Evolutionary conservation across 2,888 invertebrate species (phyloP), one percentile per base, ranked within the genome.

Genomic region (Caenorhabditis angaria): DNA sequence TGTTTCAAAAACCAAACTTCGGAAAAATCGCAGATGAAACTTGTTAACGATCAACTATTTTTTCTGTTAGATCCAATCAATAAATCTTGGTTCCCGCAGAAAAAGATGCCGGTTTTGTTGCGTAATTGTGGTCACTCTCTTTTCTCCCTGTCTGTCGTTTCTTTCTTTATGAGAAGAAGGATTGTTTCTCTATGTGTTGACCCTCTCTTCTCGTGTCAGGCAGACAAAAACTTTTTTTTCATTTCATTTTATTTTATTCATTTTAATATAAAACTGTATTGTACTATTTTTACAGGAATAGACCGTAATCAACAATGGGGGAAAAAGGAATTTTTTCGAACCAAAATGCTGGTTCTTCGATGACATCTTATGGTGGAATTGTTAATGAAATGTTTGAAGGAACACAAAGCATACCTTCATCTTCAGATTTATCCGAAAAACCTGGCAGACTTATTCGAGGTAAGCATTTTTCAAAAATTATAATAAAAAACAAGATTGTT

Each of bases 371-470:
- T 61, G 81, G 81, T 12, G 81, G 81, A 57, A 79, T 81, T 20
- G 79, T 81, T 27, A 81, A 81, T 56, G 78, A 81, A 41, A 69
- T 79, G 68, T 81, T 79, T 61, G 77, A 71, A 10, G 70, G 66
- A 1, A 10, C 41, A 18, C 41, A 41, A 41, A 41, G 14, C 41
- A 14, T n/a, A n/a, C n/a, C 41, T 3, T 41, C 41, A 3, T 41
- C 41, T 41, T 12, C 41, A 41, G 41, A 41, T 3, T 41, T 41
- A 18, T 18, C 41, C 8, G 2, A 3, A 2, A 41, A 41, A 41
- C 41, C 41, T 2, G 41, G 41, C 3, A 41, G 41, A 41, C 18
- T 41, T 12, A 41, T 41, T 18, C 14, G 41, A 3, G 41, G 41
- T 41, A 18, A 41, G 41, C 3, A 18, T 5, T 41, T 41, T 12